phyloP scores from a whole-genome alignment of 64 coral and sea anemone genomes.

The Porites lutea region DNA sequence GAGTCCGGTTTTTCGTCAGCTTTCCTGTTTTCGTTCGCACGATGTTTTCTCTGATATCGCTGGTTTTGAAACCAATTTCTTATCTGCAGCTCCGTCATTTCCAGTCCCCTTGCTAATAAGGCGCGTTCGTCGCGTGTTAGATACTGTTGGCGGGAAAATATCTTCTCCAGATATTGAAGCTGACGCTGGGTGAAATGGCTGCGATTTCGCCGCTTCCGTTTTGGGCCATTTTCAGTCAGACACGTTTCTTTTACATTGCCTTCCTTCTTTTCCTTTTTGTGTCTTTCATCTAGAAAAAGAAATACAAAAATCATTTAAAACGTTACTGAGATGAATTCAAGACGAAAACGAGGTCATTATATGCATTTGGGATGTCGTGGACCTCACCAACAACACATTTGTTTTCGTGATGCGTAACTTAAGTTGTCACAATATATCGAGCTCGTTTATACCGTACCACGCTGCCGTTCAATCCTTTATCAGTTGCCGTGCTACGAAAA shows the following conservation, averaged over 20 bases:
- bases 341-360: no score
- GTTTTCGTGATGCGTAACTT: slow-evolving; percentile 38
- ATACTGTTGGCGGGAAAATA: slow-evolving; percentile 93
- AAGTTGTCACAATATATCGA: slow-evolving; percentile 17
- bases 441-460: not conserved
- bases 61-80: slow-evolving; percentile 98
- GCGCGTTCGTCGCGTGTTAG: slow-evolving; percentile 91
- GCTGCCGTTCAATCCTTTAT: not conserved
- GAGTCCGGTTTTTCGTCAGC: not conserved
- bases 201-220: slow-evolving; percentile 86
- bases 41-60: slow-evolving; percentile 88
- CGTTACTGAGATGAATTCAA: not conserved
- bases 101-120: slow-evolving; percentile 80
- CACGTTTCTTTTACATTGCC: not conserved
- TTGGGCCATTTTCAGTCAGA: not conserved
- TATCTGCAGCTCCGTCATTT: slow-evolving; percentile 96
- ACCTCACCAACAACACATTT: slow-evolving; percentile 6
- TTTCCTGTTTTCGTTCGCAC: slow-evolving; percentile 48
- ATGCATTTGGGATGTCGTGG: no score
- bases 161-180: slow-evolving; percentile 87
- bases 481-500: not conserved
- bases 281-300: not conserved
- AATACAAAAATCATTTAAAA: not conserved
- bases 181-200: slow-evolving; percentile 96
- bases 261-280: not conserved